phyloP scores from a whole-genome alignment of 53 echinoderm and acorn worm genomes.

The Zoroaster sp. region DNA sequence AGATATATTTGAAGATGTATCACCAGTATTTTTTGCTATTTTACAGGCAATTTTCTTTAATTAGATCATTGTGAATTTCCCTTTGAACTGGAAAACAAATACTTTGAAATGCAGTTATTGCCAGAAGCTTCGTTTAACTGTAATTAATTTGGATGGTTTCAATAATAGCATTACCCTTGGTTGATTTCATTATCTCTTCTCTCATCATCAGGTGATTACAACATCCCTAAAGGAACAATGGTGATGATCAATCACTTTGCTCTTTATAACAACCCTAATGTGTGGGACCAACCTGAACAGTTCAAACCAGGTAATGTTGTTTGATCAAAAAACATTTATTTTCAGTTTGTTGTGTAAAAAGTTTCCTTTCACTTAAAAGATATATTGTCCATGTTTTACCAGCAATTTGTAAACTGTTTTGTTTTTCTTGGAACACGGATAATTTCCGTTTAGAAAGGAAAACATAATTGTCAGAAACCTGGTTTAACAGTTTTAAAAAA shows the following conservation, averaged over 20 bases:
- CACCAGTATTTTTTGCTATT: no score
- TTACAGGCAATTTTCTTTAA: no score
- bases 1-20: no score
- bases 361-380: neutral
- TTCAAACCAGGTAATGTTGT: conserved; percentile 75
- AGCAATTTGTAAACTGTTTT: neutral
- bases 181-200: neutral
- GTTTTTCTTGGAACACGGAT: neutral
- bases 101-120: no score
- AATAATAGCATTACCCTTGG: neutral
- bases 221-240: conserved; percentile 67
- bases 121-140: neutral
- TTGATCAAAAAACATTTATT: neutral
- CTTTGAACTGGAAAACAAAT: neutral
- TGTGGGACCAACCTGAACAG: conserved; percentile 67
- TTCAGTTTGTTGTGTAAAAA: neutral
- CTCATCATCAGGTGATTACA: conserved; percentile 50
- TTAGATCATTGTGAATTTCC: neutral
- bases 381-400: neutral
- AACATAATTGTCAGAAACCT: no score
- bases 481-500: no score
- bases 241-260: conserved; percentile 63
- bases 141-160: neutral
- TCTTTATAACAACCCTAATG: conserved; percentile 59
- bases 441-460: neutral